phyloP scores from a whole-genome alignment of 1,140 invertebrate genomes.

The Drosophila rhopaloa region DNA sequence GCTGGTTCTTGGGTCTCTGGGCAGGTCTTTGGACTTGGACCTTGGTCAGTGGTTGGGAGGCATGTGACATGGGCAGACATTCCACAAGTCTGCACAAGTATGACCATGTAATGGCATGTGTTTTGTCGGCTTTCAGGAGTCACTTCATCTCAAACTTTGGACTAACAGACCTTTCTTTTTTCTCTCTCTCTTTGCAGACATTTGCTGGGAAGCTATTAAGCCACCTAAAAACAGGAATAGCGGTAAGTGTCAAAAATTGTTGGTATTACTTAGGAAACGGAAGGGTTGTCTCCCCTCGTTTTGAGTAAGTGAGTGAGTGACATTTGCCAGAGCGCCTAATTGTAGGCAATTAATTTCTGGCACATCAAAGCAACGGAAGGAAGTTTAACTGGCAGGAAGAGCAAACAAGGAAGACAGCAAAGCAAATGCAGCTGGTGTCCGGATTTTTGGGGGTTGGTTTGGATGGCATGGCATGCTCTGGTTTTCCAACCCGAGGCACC shows the following conservation, averaged over 20 bases:
- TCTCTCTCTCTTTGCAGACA: slow-evolving; percentile 43
- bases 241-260: slow-evolving; percentile 75
- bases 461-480: not conserved
- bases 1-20: slow-evolving; percentile 9
- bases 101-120: slow-evolving; percentile 73
- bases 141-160: slow-evolving; percentile 48
- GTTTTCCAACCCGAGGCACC: slow-evolving; percentile 20
- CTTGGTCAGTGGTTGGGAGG: slow-evolving; percentile 41
- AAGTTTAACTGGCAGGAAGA: slow-evolving; percentile 52
- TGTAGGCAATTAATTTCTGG: slow-evolving; percentile 84
- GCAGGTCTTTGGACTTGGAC: slow-evolving; percentile 20
- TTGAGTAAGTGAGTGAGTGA: slow-evolving; percentile 56
- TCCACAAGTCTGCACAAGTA: slow-evolving; percentile 69
- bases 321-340: slow-evolving; percentile 80
- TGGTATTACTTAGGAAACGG: slow-evolving; percentile 6
- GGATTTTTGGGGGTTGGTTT: slow-evolving; percentile 46
- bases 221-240: slow-evolving; percentile 62
- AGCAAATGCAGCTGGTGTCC: slow-evolving; percentile 81
- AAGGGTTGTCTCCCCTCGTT: not conserved
- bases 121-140: slow-evolving; percentile 62
- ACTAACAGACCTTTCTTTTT: slow-evolving; percentile 65
- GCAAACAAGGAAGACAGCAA: slow-evolving; percentile 59
- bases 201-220: slow-evolving; percentile 69
- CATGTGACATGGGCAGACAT: slow-evolving; percentile 67
- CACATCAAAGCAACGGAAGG: slow-evolving; percentile 78